Evolutionary conservation across 2,888 invertebrate species (phyloP), one percentile per base, ranked within the genome.

Genomic region (Eupithecia centaureata): DNA sequence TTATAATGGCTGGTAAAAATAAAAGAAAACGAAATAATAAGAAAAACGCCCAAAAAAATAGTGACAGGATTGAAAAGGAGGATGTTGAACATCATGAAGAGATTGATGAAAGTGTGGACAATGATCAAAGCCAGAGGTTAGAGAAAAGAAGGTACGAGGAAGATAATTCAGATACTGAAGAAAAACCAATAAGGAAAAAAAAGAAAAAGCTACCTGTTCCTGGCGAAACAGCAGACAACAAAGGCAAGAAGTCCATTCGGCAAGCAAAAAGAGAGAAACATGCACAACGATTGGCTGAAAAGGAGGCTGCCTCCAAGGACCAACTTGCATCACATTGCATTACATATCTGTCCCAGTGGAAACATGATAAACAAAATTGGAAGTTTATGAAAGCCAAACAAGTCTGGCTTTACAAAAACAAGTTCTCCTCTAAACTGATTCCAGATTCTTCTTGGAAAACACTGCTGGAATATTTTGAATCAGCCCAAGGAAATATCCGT

Each of bases 371-470:
- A 73, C 87, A 87, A 56, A 94, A 96, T 77, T 97, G 97, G 97
- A 97, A 96, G 85, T 97, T 97, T 82, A 96, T 96, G 86, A 97
- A 97, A 86, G 86, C 95, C 1, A 95, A 95, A 70, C 97, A 97
- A 88, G 94, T 95, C n/a, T 97, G 96, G 94, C 89, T 97, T 61
- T 95, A 95, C 75, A 95, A 95, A 73, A 94, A 96, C 78, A 94
- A 96, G 77, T 95, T 96, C 74, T 94, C 96, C 68, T 86, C 93
- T 15, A 82, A 85, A 4, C 93, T 94, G 73, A 83, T 97, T 8
- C 94, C 95, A 5, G 94, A 95, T 54, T 89, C 94, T 27, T 88
- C 95, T 72, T 97, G 96, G 95, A 93, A 94, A 3, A 89, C 94
- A 15, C 92, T 96, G 7, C 81, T 97, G 33, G 96, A 96, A 79